Conservation (phyloP, 2,797 vertebrate species). For the Myotis findleyi region DNA sequence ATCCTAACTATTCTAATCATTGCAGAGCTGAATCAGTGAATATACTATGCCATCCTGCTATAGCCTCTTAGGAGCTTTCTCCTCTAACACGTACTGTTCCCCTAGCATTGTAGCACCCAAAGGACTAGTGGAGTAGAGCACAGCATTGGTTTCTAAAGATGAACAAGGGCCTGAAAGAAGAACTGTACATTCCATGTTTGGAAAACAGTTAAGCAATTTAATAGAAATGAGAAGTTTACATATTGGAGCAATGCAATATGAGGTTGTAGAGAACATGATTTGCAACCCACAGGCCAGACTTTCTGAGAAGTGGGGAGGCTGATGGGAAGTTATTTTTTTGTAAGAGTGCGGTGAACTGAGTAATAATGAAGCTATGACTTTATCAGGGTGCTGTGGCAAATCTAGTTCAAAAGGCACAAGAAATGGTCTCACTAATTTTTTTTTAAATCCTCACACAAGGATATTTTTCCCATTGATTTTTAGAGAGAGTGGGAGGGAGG, state of each 20-base stretch:
- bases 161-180: not conserved
- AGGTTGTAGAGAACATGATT: not conserved
- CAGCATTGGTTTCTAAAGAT: constrained; percentile 2
- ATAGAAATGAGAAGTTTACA: not conserved
- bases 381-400: not conserved
- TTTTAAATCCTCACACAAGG: not conserved
- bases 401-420: not conserved
- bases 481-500: too few relatives aligned
- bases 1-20: not conserved
- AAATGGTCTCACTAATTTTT: not conserved
- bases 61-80: not conserved
- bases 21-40: not conserved
- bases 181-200: not conserved
- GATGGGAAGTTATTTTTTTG: not conserved
- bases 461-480: too few relatives aligned
- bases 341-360: not conserved
- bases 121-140: not conserved
- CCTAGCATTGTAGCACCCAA: not conserved
- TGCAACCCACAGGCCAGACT: not conserved
- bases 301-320: not conserved
- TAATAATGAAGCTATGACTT: constrained; percentile 33
- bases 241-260: not conserved
- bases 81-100: not conserved
- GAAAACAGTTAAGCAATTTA: not conserved
- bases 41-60: not conserved